Base-by-base conservation (phyloP, 2,113 vertebrate species). In the Neomonachus schauinslandi region DNA sequence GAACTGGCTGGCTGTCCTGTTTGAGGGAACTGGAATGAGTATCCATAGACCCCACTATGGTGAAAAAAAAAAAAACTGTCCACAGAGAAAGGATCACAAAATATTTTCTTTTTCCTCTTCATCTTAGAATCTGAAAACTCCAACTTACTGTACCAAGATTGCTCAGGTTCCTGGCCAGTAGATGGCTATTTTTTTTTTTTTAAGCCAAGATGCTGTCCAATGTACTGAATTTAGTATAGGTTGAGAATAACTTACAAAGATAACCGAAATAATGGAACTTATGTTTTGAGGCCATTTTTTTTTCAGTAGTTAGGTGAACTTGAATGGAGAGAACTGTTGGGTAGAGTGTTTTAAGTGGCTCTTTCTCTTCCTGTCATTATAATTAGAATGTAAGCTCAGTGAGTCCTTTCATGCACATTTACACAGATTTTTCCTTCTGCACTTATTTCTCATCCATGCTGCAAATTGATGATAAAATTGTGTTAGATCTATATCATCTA, bases 191-290 rank as follows among this genome's bases (percentile, higher is more conserved):
- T 7, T 39, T 39, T 55, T 13, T 4, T n/a, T 28, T 51, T 11
- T 7, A 39, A 80, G 7, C 2, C 3, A 42, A 4, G 53, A 49
- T 31, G 59, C 95, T 98, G 81, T 97, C 95, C 95, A 98, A 61
- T 16, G 91, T 95, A 26, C 95, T 93, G 89, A 96, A 96, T 3
- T 4, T 18, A 69, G 42, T 49, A 49, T 12, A 49, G 26, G 31
- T 59, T 86, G 36, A 31, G 21, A 69, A 46, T 49, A 24, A 22
- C 16, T 22, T 63, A 39, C 65, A 83, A 61, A 53, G 19, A 36
- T 42, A 21, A 36, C 22, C 63, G 6, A 89, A 88, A 24, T 24
- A 71, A n/a, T 49, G 39, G n/a, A 61, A 61, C n/a, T 80, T 91
- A 18, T 19, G 0, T 24, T 57, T n/a, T 51, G 91, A 67, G 74